Percentiles rank a stretch among this genome's conserved stretches.
Evolutionary conservation across 2,113 vertebrate species (phyloP).

Genomic region (Choloepus hoffmanni): DNA sequence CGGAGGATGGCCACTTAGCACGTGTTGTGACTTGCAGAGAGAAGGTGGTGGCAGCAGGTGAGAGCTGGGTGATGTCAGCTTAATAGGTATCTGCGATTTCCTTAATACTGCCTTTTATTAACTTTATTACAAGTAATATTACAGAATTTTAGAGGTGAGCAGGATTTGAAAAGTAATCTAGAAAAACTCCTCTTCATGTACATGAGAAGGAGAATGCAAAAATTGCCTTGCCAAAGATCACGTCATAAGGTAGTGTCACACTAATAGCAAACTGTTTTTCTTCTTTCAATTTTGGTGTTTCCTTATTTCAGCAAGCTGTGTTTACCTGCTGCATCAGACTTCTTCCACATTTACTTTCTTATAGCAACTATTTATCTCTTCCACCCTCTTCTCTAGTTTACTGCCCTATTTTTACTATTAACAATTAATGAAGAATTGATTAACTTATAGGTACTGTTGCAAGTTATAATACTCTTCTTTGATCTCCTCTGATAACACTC

Average conservation of each 20-base stretch:
- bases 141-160: neutral
- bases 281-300: neutral
- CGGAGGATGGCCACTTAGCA: too few species aligned
- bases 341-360: neutral
- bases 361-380: neutral
- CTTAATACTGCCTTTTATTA: neutral
- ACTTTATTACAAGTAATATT: neutral
- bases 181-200: neutral
- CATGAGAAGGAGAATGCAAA: neutral
- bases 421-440: neutral
- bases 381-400: neutral
- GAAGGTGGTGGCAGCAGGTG: too few species aligned
- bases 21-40: too few species aligned
- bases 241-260: neutral
- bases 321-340: neutral
- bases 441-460: neutral
- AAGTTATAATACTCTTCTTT: neutral
- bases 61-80: too few species aligned
- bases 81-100: too few species aligned
- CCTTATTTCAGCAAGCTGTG: neutral
- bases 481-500: neutral
- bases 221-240: neutral
- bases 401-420: neutral
- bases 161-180: neutral
- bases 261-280: neutral